A percentile compares a stretch with the other conserved stretches of the same genome.
These are phyloP conservation scores for Myocastor coypus DNA, from an alignment of 2,113 vertebrate species.

Conservation along the genomic window DNA sequence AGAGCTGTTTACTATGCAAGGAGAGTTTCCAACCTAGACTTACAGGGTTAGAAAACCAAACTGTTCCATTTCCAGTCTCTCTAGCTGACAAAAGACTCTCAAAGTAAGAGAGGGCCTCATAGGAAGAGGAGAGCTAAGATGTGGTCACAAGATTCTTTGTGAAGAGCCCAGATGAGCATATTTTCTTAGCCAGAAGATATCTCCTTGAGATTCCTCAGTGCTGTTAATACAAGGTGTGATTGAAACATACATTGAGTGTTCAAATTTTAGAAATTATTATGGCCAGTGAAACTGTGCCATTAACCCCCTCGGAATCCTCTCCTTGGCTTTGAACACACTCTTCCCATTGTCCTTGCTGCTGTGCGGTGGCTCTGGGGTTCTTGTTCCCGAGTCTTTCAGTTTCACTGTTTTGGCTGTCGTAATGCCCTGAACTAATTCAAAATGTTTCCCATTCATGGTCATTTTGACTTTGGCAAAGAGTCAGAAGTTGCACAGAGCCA, in stretches of 20 bases:
- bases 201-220: no score
- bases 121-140: neutral
- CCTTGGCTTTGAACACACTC: neutral
- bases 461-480: neutral
- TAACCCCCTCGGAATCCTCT: neutral
- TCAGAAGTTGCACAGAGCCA: neutral
- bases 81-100: constrained; percentile 18
- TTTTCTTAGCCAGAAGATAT: neutral
- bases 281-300: neutral
- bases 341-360: neutral
- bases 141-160: neutral
- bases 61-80: constrained; percentile 26
- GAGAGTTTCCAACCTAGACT: constrained; percentile 19
- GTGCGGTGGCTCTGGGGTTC: neutral
- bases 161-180: neutral
- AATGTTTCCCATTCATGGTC: neutral
- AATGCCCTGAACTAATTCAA: neutral
- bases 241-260: neutral
- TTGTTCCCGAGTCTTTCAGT: neutral
- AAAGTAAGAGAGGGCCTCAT: constrained; percentile 23
- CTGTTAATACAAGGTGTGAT: neutral
- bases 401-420: neutral
- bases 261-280: neutral
- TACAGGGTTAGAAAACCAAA: constrained; percentile 27
- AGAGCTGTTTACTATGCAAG: neutral